phyloP scores from a whole-genome alignment of 1,140 invertebrate species.

The Platorchestia sp. region DNA sequence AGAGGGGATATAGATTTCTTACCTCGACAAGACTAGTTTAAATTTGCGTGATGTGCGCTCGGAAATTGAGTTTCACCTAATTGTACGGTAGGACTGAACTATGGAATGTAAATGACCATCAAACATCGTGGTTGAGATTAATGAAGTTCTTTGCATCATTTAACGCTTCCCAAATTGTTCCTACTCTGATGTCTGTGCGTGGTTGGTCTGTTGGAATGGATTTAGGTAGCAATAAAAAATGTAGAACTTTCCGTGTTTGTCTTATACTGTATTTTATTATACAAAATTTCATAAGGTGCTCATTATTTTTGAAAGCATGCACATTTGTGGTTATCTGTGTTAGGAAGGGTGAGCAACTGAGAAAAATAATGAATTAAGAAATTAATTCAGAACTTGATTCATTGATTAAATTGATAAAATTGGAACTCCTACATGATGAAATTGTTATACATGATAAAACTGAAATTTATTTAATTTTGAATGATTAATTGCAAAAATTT shows the following conservation, averaged over 20 bases:
- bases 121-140: background rate
- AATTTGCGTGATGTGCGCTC: too few relatives aligned
- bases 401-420: background rate
- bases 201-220: background rate
- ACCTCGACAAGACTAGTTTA: too few relatives aligned
- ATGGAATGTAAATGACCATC: too few relatives aligned
- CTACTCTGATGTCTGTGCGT: background rate
- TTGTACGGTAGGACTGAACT: too few relatives aligned
- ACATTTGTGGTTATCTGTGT: background rate
- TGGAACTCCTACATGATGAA: background rate
- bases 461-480: background rate
- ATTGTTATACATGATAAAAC: background rate
- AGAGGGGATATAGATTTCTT: background rate
- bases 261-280: too few relatives aligned
- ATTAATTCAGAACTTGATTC: background rate
- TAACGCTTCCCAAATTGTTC: background rate
- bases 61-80: too few relatives aligned
- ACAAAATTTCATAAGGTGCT: background rate
- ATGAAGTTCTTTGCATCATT: background rate
- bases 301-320: background rate
- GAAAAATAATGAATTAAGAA: background rate
- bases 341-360: background rate
- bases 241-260: too few relatives aligned
- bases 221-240: background rate
- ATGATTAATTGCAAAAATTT: background rate